Percentiles rank a stretch among this genome's conserved stretches.
phyloP scores from a whole-genome alignment of 2,113 vertebrate species.

The Taxidea taxus region DNA sequence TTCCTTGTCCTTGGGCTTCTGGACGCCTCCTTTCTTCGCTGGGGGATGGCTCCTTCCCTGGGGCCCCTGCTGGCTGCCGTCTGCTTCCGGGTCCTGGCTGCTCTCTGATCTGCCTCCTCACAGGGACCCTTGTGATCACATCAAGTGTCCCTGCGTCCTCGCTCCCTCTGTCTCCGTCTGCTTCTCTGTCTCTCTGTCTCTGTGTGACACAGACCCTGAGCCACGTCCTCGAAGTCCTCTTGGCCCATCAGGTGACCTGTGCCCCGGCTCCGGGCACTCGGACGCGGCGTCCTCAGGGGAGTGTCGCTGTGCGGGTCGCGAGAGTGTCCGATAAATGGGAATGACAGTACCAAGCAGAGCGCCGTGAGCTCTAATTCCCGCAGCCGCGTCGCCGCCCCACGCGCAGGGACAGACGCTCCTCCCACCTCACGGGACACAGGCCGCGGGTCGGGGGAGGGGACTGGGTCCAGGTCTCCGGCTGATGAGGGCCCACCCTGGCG shows the following conservation, averaged over 20 bases:
- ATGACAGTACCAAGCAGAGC: fast-evolving
- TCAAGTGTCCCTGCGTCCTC: fast-evolving
- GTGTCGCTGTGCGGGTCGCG: fast-evolving
- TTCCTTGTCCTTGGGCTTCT: neutral
- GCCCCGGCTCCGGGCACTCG: neutral
- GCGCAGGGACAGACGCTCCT: neutral
- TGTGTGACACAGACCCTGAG: fast-evolving
- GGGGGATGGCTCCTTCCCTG: fast-evolving
- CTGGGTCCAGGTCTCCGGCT: fast-evolving
- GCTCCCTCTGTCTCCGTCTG: too few species aligned
- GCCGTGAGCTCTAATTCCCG: fast-evolving
- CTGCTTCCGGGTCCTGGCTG: fast-evolving
- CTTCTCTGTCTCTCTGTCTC: too few species aligned
- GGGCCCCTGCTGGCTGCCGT: fast-evolving
- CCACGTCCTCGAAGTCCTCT: too few species aligned
- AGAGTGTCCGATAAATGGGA: fast-evolving
- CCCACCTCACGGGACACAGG: neutral
- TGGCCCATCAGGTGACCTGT: fast-evolving
- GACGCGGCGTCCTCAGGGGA: fast-evolving
- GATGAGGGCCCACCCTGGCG: fast-evolving
- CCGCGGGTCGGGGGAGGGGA: fast-evolving
- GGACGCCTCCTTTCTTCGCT: fast-evolving
- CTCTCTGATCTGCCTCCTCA: neutral
- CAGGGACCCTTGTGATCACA: fast-evolving
- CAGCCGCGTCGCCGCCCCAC: neutral